phyloP scores from a whole-genome alignment of 2,797 vertebrate genomes.

The Protonibea diacanthus region DNA sequence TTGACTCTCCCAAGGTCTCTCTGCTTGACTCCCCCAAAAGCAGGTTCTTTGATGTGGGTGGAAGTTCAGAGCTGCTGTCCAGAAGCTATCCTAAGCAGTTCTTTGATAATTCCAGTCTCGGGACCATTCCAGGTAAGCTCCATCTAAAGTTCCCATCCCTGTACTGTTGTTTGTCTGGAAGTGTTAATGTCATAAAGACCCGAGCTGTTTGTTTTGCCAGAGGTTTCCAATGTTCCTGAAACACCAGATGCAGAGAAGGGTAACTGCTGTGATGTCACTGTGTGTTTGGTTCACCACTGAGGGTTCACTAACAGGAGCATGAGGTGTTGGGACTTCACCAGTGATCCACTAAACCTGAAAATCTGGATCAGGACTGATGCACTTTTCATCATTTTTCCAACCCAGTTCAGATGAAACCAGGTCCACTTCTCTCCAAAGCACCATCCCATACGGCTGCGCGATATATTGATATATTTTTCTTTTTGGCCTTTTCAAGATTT shows the following conservation, averaged over 20 bases:
- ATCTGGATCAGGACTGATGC: background rate
- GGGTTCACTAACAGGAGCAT: slow-evolving; percentile 31
- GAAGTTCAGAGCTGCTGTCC: slow-evolving; percentile 46
- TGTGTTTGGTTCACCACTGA: slow-evolving; percentile 18
- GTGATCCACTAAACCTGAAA: background rate
- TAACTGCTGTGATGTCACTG: slow-evolving; percentile 43
- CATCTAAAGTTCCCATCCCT: rapidly evolving
- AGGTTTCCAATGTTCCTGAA: slow-evolving; percentile 37
- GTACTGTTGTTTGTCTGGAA: background rate
- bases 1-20: slow-evolving; percentile 40
- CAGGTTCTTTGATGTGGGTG: slow-evolving; percentile 72
- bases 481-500: too few relatives aligned
- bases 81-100: slow-evolving; percentile 77
- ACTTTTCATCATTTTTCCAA: background rate
- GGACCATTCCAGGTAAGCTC: slow-evolving; percentile 73
- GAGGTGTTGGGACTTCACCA: background rate
- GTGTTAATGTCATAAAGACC: slow-evolving; percentile 18
- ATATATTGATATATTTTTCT: too few relatives aligned
- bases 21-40: slow-evolving; percentile 76
- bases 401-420: background rate
- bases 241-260: slow-evolving; percentile 39
- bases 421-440: too few relatives aligned
- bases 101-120: slow-evolving; percentile 85
- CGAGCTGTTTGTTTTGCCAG: slow-evolving; percentile 59
- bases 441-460: too few relatives aligned